phyloP scores from a whole-genome alignment of 2,113 vertebrate species.

The Apodemus speciosus region DNA sequence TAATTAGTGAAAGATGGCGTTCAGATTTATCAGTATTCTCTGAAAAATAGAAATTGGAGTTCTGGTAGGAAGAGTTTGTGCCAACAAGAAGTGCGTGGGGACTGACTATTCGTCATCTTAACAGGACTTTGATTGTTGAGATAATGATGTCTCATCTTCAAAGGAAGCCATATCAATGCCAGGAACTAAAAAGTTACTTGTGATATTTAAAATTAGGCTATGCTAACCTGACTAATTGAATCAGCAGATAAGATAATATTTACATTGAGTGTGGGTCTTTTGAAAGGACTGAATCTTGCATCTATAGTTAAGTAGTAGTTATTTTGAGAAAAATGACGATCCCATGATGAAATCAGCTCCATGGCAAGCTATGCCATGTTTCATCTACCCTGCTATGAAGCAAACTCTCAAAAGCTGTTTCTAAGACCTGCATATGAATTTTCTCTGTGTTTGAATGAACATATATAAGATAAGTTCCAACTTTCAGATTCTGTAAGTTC shows the following conservation, averaged over 20 bases:
- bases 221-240: constrained; percentile 37
- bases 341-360: neutral
- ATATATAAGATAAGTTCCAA: constrained; percentile 25
- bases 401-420: neutral
- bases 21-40: constrained; percentile 30
- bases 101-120: constrained; percentile 42
- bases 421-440: constrained; percentile 22
- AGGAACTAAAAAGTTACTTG: constrained; percentile 43
- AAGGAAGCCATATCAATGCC: constrained; percentile 15
- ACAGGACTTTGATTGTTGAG: constrained; percentile 36
- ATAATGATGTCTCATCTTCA: constrained; percentile 29
- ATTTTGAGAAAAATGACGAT: constrained; percentile 52
- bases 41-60: constrained; percentile 36
- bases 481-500: constrained; percentile 33
- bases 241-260: constrained; percentile 23
- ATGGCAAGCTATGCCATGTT: neutral
- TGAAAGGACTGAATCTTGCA: constrained; percentile 25
- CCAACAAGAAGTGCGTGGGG: constrained; percentile 14
- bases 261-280: constrained; percentile 42
- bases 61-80: constrained; percentile 38
- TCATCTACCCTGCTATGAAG: constrained; percentile 22
- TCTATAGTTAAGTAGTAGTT: neutral
- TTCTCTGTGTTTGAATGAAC: constrained; percentile 7
- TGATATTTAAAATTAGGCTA: constrained; percentile 47
- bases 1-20: constrained; percentile 10